A percentile compares a stretch with the other conserved stretches of the same genome.
Evolutionary conservation across 1,140 invertebrate genomes (phyloP).

Genomic region (Scaptomyza pallida): DNA sequence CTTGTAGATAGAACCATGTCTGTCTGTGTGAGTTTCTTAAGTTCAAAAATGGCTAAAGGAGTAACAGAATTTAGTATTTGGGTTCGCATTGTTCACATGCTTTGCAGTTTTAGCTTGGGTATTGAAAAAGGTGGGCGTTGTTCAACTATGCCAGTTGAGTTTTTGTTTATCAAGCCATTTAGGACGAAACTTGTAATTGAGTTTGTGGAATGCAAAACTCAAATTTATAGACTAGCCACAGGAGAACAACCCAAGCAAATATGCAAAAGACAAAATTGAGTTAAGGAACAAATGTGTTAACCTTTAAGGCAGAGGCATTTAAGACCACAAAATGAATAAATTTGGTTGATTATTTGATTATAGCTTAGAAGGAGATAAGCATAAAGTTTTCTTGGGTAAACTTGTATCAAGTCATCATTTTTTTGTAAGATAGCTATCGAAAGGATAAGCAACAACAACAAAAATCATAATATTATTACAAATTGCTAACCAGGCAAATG

Average conservation of each 20-base stretch:
- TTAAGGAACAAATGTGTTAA: background rate
- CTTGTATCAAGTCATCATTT: constrained; percentile 13
- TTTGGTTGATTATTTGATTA: constrained; percentile 1
- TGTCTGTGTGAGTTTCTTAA: constrained; percentile 24
- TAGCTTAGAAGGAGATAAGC: background rate
- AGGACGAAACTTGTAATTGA: constrained; percentile 11
- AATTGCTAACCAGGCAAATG: constrained; percentile 59
- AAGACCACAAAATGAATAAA: constrained; percentile 2
- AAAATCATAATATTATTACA: constrained; percentile 41
- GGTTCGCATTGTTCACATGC: constrained; percentile 45
- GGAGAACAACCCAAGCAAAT: background rate
- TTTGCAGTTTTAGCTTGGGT: constrained; percentile 26
- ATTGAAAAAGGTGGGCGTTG: constrained; percentile 20
- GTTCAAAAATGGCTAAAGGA: constrained; percentile 42
- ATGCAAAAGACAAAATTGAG: constrained; percentile 15
- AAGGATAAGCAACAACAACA: background rate
- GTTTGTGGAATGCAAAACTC: constrained; percentile 33
- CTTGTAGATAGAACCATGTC: background rate
- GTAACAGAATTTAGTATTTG: constrained; percentile 23
- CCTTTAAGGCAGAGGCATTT: constrained; percentile 18
- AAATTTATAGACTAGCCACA: constrained; percentile 43
- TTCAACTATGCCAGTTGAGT: constrained; percentile 48
- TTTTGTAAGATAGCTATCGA: constrained; percentile 30
- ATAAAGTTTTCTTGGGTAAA: no score
- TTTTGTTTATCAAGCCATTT: constrained; percentile 40